Evolutionary conservation across 2,888 invertebrate genomes (phyloP), one percentile per base, ranked within the genome.

Genomic region (Eupithecia vulgata): DNA sequence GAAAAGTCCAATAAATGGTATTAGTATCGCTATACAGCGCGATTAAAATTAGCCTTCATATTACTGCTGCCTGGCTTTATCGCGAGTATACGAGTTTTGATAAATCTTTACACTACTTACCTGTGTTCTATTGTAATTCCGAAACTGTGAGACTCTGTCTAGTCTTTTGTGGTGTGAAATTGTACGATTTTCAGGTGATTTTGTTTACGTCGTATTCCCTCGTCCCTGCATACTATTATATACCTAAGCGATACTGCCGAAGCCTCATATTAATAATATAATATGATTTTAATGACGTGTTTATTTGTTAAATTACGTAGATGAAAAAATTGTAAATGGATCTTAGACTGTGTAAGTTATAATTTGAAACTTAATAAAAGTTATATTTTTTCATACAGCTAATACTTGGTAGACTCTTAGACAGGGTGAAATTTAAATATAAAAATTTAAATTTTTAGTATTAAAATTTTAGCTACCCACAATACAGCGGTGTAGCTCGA

Each of bases 401-500:
- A 30, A 30, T 30, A 4, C 4, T 30, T 30, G 30, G 30, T 30
- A 4, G 4, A 30, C 30, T 10, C 3, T 42, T 15, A 42, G 42
- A 1, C 17, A 45, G 45, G 17, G 5, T n/a, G n/a, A n/a, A n/a
- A n/a, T n/a, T n/a, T n/a, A n/a, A n/a, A n/a, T n/a, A n/a, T n/a
- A n/a, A n/a, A n/a, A n/a, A n/a, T n/a, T n/a, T n/a, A n/a, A n/a
- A n/a, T n/a, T n/a, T n/a, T n/a, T n/a, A n/a, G n/a, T n/a, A n/a
- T n/a, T n/a, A n/a, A n/a, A n/a, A n/a, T n/a, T n/a, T n/a, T 71
- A 76, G 71, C 35, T 78, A 13, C 13, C 76, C 77, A 78, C 76
- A 71, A 74, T 67, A 70, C 72, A 77, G 74, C 75, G 69, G 70
- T 76, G 74, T 66, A 71, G 66, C 74, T 82, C 81, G 82, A 82